Percentiles rank a stretch among this genome's conserved stretches.
Evolutionary conservation across 2,797 vertebrate genomes (phyloP).

Genomic region (Semotilus atromaculatus): DNA sequence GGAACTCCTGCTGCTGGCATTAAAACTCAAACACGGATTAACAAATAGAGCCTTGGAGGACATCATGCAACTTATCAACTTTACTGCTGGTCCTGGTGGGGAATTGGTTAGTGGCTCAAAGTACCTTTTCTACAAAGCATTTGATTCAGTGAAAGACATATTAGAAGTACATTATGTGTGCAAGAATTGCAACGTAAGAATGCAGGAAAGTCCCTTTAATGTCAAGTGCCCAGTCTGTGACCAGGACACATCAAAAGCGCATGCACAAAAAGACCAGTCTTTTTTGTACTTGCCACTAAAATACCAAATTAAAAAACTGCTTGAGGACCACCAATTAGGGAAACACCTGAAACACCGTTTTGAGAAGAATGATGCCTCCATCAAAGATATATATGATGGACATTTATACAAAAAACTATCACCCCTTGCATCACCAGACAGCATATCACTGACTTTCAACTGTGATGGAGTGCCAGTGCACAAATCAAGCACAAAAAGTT

Average conservation of each 20-base stretch:
- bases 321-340: neutral
- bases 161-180: no score
- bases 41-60: neutral
- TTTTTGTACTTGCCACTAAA: no score
- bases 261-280: no score
- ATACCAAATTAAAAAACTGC: neutral
- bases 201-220: no score
- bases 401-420: neutral
- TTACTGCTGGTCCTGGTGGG: no score
- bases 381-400: neutral
- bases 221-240: no score
- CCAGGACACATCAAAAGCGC: no score
- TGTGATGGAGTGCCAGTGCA: slow-evolving; percentile 1
- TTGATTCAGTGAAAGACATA: no score
- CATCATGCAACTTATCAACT: neutral
- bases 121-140: no score
- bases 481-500: neutral
- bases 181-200: no score
- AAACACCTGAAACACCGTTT: neutral
- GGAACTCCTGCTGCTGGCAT: neutral
- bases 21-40: neutral
- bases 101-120: no score
- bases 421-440: neutral
- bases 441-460: neutral
- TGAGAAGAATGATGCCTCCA: neutral